Evolutionary conservation across 2,888 invertebrate species (phyloP).

Genomic region (Euplexia lucipara): DNA sequence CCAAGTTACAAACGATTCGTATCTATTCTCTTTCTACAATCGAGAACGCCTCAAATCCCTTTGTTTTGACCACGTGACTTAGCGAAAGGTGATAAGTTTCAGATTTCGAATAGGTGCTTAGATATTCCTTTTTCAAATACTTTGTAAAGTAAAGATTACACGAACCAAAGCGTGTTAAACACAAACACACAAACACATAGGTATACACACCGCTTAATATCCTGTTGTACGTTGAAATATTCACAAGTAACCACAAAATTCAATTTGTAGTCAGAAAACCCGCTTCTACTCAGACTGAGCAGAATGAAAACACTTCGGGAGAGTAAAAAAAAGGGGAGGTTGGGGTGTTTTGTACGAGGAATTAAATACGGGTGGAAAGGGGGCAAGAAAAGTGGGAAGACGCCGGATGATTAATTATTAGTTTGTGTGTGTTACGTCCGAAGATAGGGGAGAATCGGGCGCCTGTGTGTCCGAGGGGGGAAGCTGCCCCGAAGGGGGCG

Average conservation of each 20-base stretch:
- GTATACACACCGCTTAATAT: slow-evolving; percentile 81
- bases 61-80: too few relatives aligned
- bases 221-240: slow-evolving; percentile 83
- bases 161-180: slow-evolving; percentile 38
- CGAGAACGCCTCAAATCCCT: too few relatives aligned
- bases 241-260: slow-evolving; percentile 89
- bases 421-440: slow-evolving; percentile 87
- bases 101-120: background rate
- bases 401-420: slow-evolving; percentile 90
- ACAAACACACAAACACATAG: slow-evolving; percentile 46
- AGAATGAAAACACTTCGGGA: slow-evolving; percentile 85
- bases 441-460: slow-evolving; percentile 77
- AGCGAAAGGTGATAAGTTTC: too few relatives aligned
- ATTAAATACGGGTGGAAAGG: slow-evolving; percentile 83
- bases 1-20: too few relatives aligned
- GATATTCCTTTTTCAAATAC: background rate
- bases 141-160: slow-evolving; percentile 1
- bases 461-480: slow-evolving; percentile 63
- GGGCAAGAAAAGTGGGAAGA: slow-evolving; percentile 79
- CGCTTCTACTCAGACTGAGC: slow-evolving; percentile 82
- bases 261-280: slow-evolving; percentile 86
- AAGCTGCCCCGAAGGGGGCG: slow-evolving; percentile 44
- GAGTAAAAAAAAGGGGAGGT: slow-evolving; percentile 81
- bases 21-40: too few relatives aligned
- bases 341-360: slow-evolving; percentile 81